Conservation (phyloP, 64 coral and sea anemone genomes). For the Actinia tenebrosa region DNA sequence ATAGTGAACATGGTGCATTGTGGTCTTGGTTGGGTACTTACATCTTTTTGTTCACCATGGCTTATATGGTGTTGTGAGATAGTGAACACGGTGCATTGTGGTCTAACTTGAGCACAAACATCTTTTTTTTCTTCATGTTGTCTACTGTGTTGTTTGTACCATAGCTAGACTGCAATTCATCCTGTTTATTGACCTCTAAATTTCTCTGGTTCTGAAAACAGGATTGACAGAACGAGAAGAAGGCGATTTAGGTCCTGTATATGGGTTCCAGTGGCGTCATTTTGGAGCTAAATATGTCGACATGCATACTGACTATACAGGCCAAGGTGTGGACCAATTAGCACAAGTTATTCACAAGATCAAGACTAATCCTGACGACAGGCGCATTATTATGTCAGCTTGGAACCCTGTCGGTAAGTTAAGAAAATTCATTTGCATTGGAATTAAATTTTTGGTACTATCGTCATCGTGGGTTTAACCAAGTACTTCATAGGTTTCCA, state of each 20-base stretch:
- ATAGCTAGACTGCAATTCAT: no score
- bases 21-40: no score
- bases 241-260: slow-evolving; percentile 87
- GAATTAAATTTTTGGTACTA: no score
- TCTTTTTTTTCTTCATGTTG: no score
- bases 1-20: no score
- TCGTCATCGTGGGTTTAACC: neutral
- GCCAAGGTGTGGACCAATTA: slow-evolving; percentile 78
- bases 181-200: neutral
- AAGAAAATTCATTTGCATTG: neutral
- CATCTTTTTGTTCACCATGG: no score
- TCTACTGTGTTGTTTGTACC: no score
- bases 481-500: no score
- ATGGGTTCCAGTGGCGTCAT: slow-evolving; percentile 97
- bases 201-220: neutral
- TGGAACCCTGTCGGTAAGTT: slow-evolving; percentile 93
- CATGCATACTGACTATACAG: slow-evolving; percentile 78
- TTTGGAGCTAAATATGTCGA: slow-evolving; percentile 83
- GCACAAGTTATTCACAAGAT: slow-evolving; percentile 83
- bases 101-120: no score
- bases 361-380: slow-evolving; percentile 79
- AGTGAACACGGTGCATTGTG: no score
- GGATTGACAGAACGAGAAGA: slow-evolving; percentile 68
- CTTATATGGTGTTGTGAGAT: no score
- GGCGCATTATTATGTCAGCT: slow-evolving; percentile 93